Base-by-base conservation (phyloP, 2,888 invertebrate genomes). In the Platypus cylindrus region DNA sequence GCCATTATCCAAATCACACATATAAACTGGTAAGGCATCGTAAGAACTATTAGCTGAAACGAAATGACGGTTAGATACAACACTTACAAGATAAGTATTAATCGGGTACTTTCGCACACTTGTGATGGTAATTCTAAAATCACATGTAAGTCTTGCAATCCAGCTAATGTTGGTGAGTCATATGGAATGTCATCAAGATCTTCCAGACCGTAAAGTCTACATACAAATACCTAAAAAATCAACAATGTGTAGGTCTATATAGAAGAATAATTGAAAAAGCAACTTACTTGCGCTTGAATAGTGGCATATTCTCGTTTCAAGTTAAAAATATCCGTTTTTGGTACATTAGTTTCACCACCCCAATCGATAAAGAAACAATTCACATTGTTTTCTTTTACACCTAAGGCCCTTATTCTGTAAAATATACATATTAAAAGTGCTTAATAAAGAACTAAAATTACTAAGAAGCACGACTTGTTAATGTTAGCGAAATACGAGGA, bases 341-440 rank as follows among this genome's bases (percentile, higher is more conserved):
- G 47, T 15, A 78, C 67, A 11, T 58, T 55, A 29, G 74, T 75
- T 41, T 74, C 75, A 45, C 80, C 81, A 0, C 85, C 85, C 44
- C 71, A 74, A 57, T 86, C 86, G 7, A 85, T 76, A 41, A 82
- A 73, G 46, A 78, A 78, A 33, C 78, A 78, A 24, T 49, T 46
- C 5, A 58, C 50, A 3, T 47, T 45, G 5, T 46, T 44, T 5
- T 47, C 57, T 5, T 48, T 48, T 1, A 41, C 36, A n/a, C 45
- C 59, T 24, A 63, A 43, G 4, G 64, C 62, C 15, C 61, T 51
- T 1, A 69, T 65, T 23, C 71, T 52, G 34, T 60, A 61, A 64
- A 32, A 3, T 22, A n/a, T n/a, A n/a, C n/a, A n/a, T n/a, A n/a
- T n/a, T n/a, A n/a, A n/a, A n/a, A n/a, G n/a, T n/a, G n/a, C n/a